Conservation (phyloP, 2,113 vertebrate genomes). For the Barnardius zonarius region DNA sequence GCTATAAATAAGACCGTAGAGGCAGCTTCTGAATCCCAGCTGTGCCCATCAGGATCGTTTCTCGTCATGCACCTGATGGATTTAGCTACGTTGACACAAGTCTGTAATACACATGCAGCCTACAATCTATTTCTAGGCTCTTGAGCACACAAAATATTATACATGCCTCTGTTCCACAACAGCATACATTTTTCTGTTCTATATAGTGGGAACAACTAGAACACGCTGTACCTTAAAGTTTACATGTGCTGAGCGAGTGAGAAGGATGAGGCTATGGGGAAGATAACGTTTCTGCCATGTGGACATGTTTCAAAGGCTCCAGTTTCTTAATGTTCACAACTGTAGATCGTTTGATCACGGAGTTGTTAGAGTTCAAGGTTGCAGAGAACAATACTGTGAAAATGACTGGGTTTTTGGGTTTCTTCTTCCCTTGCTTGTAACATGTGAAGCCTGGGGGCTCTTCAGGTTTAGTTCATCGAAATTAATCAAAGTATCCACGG, state of each 20-base stretch:
- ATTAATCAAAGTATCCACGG: neutral
- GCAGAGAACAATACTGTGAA: neutral
- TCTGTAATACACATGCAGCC: neutral
- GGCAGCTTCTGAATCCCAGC: neutral
- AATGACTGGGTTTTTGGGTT: neutral
- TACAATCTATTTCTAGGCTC: neutral
- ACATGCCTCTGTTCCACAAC: neutral
- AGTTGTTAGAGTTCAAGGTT: neutral
- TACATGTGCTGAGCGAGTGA: neutral
- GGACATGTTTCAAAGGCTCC: constrained; percentile 6
- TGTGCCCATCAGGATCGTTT: neutral
- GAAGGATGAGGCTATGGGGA: neutral
- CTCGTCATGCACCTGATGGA: neutral
- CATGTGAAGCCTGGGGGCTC: neutral
- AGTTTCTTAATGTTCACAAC: constrained; percentile 21
- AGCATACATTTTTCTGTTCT: neutral
- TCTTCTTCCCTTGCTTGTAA: neutral
- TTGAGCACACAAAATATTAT: neutral
- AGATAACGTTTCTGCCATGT: neutral
- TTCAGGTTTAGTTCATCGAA: neutral
- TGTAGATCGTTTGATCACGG: neutral
- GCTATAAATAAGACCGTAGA: neutral
- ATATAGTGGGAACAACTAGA: constrained; percentile 24
- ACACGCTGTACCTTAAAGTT: neutral
- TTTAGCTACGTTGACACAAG: neutral